These are phyloP conservation scores for Coracopsis vasa DNA, from an alignment of 2,113 vertebrate species.

Conservation along the genomic window DNA sequence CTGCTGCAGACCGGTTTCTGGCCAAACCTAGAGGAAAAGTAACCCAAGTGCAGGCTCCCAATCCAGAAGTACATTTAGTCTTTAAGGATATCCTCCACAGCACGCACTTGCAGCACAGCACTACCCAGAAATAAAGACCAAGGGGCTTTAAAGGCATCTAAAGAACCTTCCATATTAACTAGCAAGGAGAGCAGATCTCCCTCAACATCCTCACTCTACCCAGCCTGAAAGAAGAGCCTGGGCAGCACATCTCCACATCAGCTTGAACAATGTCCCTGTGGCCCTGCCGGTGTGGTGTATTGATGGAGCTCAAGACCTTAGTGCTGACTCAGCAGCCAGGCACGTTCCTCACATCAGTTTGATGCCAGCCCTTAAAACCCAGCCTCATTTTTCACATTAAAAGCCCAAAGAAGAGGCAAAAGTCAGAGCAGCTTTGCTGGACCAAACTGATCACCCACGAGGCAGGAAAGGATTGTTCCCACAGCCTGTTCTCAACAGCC, in stretches of 20 bases:
- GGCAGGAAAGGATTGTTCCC: background rate
- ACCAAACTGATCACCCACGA: background rate
- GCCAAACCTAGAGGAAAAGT: background rate
- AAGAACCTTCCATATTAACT: background rate
- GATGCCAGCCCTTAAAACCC: background rate
- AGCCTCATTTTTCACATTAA: background rate
- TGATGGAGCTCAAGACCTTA: background rate
- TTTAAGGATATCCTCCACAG: background rate
- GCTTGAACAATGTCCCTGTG: background rate
- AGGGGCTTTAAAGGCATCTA: background rate
- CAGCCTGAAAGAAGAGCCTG: background rate
- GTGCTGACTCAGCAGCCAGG: background rate
- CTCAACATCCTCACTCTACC: background rate
- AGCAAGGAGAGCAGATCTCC: background rate
- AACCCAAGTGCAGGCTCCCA: background rate
- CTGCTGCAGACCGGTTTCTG: background rate
- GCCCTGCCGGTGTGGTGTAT: rapidly evolving
- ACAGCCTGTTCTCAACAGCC: background rate
- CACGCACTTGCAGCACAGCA: rapidly evolving
- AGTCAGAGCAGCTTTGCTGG: background rate
- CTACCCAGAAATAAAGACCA: background rate
- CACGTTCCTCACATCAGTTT: background rate
- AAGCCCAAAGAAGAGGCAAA: background rate
- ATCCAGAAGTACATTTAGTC: background rate
- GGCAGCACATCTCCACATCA: background rate